Evolutionary conservation across 2,888 invertebrate species (phyloP).

Genomic region (Zeuzera pyrina): DNA sequence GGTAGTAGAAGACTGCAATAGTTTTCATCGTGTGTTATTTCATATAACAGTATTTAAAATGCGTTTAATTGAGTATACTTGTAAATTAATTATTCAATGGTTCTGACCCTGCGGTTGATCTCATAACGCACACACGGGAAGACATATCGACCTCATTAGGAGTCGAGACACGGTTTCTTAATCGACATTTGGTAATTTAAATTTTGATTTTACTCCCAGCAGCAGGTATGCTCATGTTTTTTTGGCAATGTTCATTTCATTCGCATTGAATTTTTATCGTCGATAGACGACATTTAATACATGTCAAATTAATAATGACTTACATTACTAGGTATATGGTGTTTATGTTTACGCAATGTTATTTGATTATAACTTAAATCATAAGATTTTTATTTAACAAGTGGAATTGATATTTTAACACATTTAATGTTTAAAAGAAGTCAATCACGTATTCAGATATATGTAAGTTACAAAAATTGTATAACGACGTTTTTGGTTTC

Average conservation of each 20-base stretch:
- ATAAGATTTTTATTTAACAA: not conserved
- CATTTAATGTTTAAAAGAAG: not conserved
- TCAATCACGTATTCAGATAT: not conserved
- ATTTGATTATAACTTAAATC: too few species aligned
- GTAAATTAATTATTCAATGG: slow-evolving; percentile 62
- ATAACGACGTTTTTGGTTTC: not conserved
- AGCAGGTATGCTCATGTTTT: slow-evolving; percentile 25
- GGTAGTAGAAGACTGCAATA: too few species aligned
- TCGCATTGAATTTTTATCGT: slow-evolving; percentile 10
- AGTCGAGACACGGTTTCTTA: slow-evolving; percentile 46
- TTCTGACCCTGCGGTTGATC: slow-evolving; percentile 58
- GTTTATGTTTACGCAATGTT: too few species aligned
- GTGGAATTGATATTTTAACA: not conserved
- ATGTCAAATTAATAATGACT: too few species aligned
- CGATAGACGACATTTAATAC: too few species aligned
- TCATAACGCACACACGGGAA: slow-evolving; percentile 48
- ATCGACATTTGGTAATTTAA: slow-evolving; percentile 49
- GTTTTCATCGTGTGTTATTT: too few species aligned
- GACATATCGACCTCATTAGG: slow-evolving; percentile 61
- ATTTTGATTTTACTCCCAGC: slow-evolving; percentile 34
- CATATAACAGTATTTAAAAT: too few species aligned
- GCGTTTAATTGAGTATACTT: slow-evolving; percentile 61
- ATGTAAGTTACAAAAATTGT: not conserved
- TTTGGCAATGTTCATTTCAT: slow-evolving; percentile 20
- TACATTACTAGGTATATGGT: too few species aligned